phyloP scores from a whole-genome alignment of 2,797 vertebrate genomes.

The Danio kyathit region DNA sequence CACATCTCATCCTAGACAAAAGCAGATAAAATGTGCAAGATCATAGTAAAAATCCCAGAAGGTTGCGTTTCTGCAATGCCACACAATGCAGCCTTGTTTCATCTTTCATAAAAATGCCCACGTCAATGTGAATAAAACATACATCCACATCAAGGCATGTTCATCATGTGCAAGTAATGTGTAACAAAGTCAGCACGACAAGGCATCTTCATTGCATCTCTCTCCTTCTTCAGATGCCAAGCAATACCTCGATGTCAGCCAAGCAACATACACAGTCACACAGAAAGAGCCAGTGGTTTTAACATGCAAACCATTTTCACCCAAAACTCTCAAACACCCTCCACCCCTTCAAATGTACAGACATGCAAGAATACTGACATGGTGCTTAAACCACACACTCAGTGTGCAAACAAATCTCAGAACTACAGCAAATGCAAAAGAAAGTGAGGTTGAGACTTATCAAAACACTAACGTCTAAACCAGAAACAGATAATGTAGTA shows the following conservation, averaged over 20 bases:
- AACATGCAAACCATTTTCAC: conserved; percentile 28
- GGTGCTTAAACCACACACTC: conserved; percentile 12
- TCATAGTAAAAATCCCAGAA: too few species aligned
- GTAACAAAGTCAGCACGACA: not conserved
- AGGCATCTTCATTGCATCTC: conserved; percentile 5
- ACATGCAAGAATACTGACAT: not conserved
- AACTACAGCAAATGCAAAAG: not conserved
- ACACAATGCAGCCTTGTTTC: not conserved
- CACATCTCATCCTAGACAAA: too few species aligned
- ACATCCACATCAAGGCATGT: not conserved
- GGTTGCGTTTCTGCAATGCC: too few species aligned
- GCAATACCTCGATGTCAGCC: conserved; percentile 46
- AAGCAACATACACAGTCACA: conserved; percentile 61
- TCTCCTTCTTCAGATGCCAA: not conserved
- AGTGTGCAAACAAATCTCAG: conserved; percentile 10
- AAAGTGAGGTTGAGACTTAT: not conserved
- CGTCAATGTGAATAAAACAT: not conserved
- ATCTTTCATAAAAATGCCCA: not conserved
- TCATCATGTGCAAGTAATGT: not conserved
- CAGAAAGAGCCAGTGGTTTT: conserved; percentile 39
- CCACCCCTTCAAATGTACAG: conserved; percentile 6
- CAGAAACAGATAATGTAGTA: not conserved
- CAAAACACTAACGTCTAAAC: not conserved
- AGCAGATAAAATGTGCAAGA: too few species aligned
- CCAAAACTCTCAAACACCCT: conserved; percentile 2